A percentile compares a stretch with the other conserved stretches of the same genome.
Evolutionary conservation across 2,797 vertebrate genomes (phyloP).

Genomic region (Potorous gilbertii): DNA sequence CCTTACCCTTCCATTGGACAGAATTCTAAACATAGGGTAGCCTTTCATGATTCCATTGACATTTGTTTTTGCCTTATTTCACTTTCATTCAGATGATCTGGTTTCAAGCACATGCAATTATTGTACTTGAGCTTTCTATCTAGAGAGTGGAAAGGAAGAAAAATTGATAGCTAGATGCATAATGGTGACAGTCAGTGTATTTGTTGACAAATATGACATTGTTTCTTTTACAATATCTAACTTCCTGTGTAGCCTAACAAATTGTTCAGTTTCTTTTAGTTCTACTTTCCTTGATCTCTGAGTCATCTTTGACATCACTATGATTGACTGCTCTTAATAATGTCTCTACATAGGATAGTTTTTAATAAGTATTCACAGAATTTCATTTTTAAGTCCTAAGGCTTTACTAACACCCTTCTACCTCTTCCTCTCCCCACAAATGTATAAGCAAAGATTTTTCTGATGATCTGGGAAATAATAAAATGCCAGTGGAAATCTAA

Average conservation of each 20-base stretch:
- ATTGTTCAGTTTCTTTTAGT: background rate
- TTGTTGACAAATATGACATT: background rate
- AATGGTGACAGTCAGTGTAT: background rate
- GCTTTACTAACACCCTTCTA: background rate
- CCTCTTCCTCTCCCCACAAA: background rate
- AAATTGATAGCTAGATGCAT: background rate
- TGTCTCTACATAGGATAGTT: background rate
- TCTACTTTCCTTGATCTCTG: background rate
- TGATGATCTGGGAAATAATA: background rate
- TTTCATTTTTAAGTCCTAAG: constrained; percentile 12
- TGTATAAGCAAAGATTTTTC: background rate
- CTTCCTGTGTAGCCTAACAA: constrained; percentile 1
- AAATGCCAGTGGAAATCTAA: background rate
- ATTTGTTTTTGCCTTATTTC: constrained; percentile 60
- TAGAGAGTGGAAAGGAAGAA: background rate
- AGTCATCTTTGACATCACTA: background rate
- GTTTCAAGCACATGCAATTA: constrained; percentile 18
- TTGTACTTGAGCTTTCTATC: background rate
- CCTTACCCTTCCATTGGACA: background rate
- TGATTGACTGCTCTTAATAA: background rate
- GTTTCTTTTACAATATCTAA: background rate
- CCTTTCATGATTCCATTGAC: constrained; percentile 31
- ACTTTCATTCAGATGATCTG: constrained; percentile 55
- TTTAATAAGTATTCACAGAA: constrained; percentile 6
- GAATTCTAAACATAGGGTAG: constrained; percentile 44